Percentiles rank a stretch among this genome's conserved stretches.
phyloP scores from a whole-genome alignment of 2,113 vertebrate species.

The Brachyhypopomus gauderio region DNA sequence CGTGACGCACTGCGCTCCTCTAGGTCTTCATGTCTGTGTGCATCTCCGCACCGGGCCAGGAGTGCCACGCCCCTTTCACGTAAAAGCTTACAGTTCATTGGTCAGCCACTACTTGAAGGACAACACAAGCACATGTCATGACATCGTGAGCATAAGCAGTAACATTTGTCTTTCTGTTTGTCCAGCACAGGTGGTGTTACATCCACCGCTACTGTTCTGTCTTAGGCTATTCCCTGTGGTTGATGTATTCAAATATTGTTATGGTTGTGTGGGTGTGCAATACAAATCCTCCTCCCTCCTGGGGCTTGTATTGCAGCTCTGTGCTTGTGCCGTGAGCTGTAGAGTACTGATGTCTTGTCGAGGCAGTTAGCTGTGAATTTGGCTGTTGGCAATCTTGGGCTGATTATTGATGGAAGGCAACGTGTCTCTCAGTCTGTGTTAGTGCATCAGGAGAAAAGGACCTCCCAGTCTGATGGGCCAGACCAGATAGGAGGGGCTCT shows the following conservation, averaged over 20 bases:
- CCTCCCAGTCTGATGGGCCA: slow-evolving; percentile 66
- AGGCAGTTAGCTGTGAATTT: slow-evolving; percentile 58
- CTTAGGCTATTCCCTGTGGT: slow-evolving; percentile 15
- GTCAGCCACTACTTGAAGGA: neutral
- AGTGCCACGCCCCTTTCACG: neutral
- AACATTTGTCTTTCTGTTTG: slow-evolving; percentile 40
- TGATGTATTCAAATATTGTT: slow-evolving; percentile 26
- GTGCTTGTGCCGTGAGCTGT: slow-evolving; percentile 51
- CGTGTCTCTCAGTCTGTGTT: slow-evolving; percentile 68
- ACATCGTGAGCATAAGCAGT: slow-evolving; percentile 7
- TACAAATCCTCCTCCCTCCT: slow-evolving; percentile 50
- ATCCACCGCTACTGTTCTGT: slow-evolving; percentile 18
- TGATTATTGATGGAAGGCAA: slow-evolving; percentile 59
- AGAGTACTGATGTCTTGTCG: slow-evolving; percentile 38
- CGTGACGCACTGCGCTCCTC: slow-evolving; percentile 17
- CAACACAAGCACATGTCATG: slow-evolving; percentile 21
- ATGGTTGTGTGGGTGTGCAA: slow-evolving; percentile 46
- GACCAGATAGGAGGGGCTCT: slow-evolving; percentile 67
- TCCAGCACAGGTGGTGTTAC: slow-evolving; percentile 21
- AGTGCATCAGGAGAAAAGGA: slow-evolving; percentile 68
- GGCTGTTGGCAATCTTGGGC: slow-evolving; percentile 54
- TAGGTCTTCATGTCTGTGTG: neutral
- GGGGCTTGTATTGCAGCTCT: slow-evolving; percentile 49
- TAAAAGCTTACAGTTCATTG: neutral
- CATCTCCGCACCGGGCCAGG: neutral